These are phyloP conservation scores for Caretta caretta DNA, from an alignment of 2,113 vertebrate genomes.

Conservation along the genomic window DNA sequence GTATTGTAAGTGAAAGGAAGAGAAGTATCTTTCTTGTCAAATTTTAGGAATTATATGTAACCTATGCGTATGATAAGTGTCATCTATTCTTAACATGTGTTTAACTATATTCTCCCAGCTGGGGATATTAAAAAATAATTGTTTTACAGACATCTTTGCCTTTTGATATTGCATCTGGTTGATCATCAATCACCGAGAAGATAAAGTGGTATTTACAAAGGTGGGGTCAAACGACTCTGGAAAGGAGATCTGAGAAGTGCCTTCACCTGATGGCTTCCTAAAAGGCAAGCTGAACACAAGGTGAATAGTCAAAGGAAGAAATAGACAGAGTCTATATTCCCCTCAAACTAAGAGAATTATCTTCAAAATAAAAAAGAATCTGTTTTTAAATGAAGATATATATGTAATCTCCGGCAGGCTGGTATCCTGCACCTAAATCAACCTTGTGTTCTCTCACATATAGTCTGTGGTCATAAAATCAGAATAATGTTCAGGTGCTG, in stretches of 20 bases:
- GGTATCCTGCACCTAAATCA: neutral
- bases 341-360: neutral
- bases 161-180: neutral
- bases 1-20: constrained; percentile 31
- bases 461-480: neutral
- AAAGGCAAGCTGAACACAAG: neutral
- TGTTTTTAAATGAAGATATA: neutral
- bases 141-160: neutral
- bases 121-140: neutral
- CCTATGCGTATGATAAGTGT: constrained; percentile 10
- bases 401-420: neutral
- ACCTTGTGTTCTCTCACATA: neutral
- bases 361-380: neutral
- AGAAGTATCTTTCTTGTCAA: constrained; percentile 15
- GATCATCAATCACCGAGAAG: neutral
- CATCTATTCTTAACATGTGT: constrained; percentile 33
- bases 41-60: constrained; percentile 40
- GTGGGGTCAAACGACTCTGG: neutral
- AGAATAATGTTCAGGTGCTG: constrained; percentile 53
- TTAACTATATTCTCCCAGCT: neutral
- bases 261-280: neutral
- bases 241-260: neutral
- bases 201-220: neutral
- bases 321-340: neutral
- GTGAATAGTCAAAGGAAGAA: neutral